These are phyloP conservation scores for Stenichneumon culpator DNA, from an alignment of 2,888 invertebrate genomes.

Conservation along the genomic window DNA sequence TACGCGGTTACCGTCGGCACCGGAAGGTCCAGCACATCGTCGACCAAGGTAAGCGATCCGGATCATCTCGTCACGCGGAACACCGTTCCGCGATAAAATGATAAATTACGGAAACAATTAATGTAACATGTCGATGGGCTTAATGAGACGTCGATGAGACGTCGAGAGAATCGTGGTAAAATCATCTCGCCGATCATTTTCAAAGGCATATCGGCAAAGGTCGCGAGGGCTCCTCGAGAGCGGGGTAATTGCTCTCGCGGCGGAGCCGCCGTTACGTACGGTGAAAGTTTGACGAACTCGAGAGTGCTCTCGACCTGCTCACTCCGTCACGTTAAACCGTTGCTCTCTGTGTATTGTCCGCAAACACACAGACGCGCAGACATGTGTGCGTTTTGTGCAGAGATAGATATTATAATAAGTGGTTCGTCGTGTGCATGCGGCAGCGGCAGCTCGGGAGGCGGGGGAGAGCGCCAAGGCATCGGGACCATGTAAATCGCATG, in stretches of 20 bases:
- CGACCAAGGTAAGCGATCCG: constrained; percentile 91
- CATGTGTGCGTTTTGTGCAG: not conserved
- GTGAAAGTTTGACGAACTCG: constrained; percentile 66
- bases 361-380: not conserved
- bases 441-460: constrained; percentile 27
- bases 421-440: constrained; percentile 26
- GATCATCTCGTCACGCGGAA: not conserved
- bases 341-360: constrained; percentile 1
- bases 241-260: constrained; percentile 35
- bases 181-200: constrained; percentile 6
- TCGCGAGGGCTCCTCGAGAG: constrained; percentile 19
- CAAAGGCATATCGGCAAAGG: constrained; percentile 39
- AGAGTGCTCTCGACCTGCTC: constrained; percentile 55
- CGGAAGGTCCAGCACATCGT: constrained; percentile 90
- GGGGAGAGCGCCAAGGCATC: constrained; percentile 20
- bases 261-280: constrained; percentile 32
- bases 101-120: constrained; percentile 34
- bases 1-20: constrained; percentile 92
- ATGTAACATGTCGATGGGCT: constrained; percentile 35
- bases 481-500: constrained; percentile 66
- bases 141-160: constrained; percentile 56
- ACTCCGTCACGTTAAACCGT: constrained; percentile 40
- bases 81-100: not conserved
- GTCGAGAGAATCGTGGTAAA: constrained; percentile 44
- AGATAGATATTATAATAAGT: constrained; percentile 54